These are phyloP conservation scores for Rhadina sibilatrix DNA, from an alignment of 2,113 vertebrate species.

Conservation along the genomic window DNA sequence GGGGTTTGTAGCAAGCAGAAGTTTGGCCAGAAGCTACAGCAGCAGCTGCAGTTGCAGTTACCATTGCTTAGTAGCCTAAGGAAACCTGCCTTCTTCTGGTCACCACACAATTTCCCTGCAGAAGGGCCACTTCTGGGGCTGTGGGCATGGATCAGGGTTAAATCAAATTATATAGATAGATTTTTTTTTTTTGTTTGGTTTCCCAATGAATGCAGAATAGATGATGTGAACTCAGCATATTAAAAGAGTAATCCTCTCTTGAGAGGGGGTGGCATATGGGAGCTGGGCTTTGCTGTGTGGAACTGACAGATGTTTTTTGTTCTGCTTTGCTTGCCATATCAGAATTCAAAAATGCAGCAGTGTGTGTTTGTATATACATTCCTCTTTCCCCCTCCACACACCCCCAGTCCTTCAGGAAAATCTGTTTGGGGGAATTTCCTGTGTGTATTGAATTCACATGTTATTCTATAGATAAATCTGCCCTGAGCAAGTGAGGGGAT, in stretches of 20 bases:
- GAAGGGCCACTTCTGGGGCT: background rate
- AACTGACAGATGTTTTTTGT: conserved; percentile 38
- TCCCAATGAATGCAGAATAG: background rate
- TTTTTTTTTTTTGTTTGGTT: background rate
- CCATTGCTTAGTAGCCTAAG: background rate
- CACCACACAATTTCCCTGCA: background rate
- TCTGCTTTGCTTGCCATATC: conserved; percentile 29
- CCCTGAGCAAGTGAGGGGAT: background rate
- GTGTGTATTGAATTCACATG: background rate
- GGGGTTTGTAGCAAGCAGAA: background rate
- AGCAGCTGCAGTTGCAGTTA: background rate
- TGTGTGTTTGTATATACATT: background rate
- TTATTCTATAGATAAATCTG: background rate
- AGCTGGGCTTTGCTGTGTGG: background rate
- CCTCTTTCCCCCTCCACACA: background rate
- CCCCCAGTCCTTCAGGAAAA: background rate
- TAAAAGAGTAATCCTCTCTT: conserved; percentile 35
- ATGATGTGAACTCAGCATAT: background rate
- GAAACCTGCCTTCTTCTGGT: background rate
- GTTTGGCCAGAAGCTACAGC: background rate
- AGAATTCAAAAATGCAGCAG: background rate
- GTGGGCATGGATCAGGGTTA: background rate
- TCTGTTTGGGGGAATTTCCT: background rate
- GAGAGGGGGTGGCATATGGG: conserved; percentile 11
- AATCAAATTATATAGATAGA: background rate